Evolutionary conservation across 2,113 vertebrate genomes (phyloP), one percentile per base, ranked within the genome.

Genomic region (Scophthalmus maximus): DNA sequence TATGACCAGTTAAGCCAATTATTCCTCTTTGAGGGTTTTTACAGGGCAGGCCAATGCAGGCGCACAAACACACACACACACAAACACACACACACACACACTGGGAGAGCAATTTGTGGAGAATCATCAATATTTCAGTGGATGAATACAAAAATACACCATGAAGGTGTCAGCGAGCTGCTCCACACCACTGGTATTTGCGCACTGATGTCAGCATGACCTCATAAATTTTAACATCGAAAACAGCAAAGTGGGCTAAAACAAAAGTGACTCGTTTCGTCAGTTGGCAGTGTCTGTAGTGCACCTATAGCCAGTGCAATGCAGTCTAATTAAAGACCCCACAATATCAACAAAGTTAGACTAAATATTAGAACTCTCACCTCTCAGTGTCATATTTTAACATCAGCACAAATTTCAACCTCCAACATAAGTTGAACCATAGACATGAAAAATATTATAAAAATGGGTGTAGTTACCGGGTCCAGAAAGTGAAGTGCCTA

Each of bases 41-140:
- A 47, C 47, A 50, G 32, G 29, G 22, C 10, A 5, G 4, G 1
- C 22, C 3, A 20, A 22, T 9, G 25, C 0, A 15, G 12, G 9
- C 9, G 26, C n/a, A 46, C 29, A 65, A 11, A 49, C 25, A 64
- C 23, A 40, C 22, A 60, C 12, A 50, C 25, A 53, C 5, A 27
- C 11, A 56, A 25, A 40, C 6, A 63, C 5, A n/a, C n/a, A n/a
- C 25, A 53, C 5, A 27, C 11, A 56, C 29, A 40, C 6, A 63
- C 5, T 12, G 56, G 38, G 58, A 12, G 36, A 32, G n/a, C 17
- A 47, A 59, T 67, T 64, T 77, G 20, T 66, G 47, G 30, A 71
- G 20, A 2, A 25, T 26, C 47, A 78, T 88, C 55, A 69, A 86
- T 84, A 76, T 81, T 86, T 83, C 67, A 86, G 27, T 12, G 6